Percentiles rank a stretch among this genome's conserved stretches.
Conservation (phyloP, 2,888 invertebrate species). For the Colletes collaris region DNA sequence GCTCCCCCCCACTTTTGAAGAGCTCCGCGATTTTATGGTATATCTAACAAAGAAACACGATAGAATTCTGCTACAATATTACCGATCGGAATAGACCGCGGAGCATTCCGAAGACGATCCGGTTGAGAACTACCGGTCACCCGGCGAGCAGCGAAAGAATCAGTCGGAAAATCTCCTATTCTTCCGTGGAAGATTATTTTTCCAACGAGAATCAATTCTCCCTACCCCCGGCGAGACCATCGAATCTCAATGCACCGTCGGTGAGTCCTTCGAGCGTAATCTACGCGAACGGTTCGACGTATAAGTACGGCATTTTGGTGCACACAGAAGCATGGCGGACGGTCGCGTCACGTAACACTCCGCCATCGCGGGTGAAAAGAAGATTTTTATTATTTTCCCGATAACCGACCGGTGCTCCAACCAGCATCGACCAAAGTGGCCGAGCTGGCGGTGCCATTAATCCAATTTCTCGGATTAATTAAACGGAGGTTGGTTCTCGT, state of each 20-base stretch:
- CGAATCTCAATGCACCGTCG: conserved; percentile 1
- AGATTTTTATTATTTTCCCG: conserved; percentile 74
- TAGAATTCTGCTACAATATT: conserved; percentile 9
- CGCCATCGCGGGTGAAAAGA: conserved; percentile 26
- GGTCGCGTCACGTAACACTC: conserved; percentile 5
- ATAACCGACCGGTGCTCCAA: conserved; percentile 54
- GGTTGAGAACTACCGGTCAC: conserved; percentile 39
- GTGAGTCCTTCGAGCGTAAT: conserved; percentile 25
- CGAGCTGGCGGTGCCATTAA: conserved; percentile 64
- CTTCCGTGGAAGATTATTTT: conserved; percentile 45
- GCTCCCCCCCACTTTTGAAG: too few relatives aligned
- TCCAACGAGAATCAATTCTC: conserved; percentile 39
- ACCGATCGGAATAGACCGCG: conserved; percentile 23
- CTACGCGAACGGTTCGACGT: background rate
- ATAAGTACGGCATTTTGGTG: background rate
- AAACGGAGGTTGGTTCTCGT: conserved; percentile 69
- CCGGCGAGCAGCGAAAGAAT: conserved; percentile 31
- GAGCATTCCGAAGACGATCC: background rate
- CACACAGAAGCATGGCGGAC: background rate
- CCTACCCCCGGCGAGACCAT: background rate
- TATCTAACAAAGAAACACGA: conserved; percentile 9
- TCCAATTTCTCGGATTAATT: conserved; percentile 74
- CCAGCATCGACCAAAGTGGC: conserved; percentile 55
- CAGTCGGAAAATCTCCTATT: conserved; percentile 38
- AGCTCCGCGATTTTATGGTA: background rate